A percentile compares a stretch with the other conserved stretches of the same genome.
These are phyloP conservation scores for Philonicus albiceps DNA, from an alignment of 2,888 invertebrate genomes.

Conservation along the genomic window DNA sequence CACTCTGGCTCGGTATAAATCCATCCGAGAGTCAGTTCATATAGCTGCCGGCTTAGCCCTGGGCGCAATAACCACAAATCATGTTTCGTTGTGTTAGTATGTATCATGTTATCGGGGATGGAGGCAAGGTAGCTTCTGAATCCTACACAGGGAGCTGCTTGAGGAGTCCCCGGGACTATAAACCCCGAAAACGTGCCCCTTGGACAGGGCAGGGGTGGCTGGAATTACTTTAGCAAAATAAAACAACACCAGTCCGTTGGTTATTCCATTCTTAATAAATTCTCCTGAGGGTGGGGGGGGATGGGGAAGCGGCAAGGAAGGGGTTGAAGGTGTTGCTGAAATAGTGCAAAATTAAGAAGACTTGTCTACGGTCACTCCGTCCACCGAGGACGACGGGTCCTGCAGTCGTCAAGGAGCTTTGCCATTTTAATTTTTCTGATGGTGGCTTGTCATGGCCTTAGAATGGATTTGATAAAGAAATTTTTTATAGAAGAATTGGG, in stretches of 20 bases:
- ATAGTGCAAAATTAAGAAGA: constrained; percentile 39
- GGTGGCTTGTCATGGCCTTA: not conserved
- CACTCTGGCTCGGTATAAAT: constrained; percentile 45
- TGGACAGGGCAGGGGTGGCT: not conserved
- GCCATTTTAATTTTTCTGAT: constrained; percentile 6
- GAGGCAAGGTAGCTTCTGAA: not conserved
- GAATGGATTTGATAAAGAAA: not conserved
- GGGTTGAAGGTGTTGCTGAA: constrained; percentile 3
- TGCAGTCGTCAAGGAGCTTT: not conserved
- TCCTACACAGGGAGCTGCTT: not conserved
- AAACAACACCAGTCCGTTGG: constrained; percentile 34
- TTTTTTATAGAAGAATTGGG: not conserved
- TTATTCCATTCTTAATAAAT: constrained; percentile 39
- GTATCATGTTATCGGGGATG: constrained; percentile 18
- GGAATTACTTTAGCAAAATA: constrained; percentile 37
- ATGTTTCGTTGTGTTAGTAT: constrained; percentile 37
- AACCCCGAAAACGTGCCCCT: not conserved
- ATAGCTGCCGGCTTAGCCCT: constrained; percentile 47
- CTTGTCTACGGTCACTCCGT: constrained; percentile 14
- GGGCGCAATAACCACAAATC: constrained; percentile 45
- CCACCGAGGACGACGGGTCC: not conserved
- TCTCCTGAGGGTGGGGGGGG: not conserved
- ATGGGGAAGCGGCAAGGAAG: not conserved
- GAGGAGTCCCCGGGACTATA: constrained; percentile 1
- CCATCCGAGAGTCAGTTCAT: constrained; percentile 48